Base-by-base conservation (phyloP, 2,888 invertebrate species). In the Coleophora flavipennella region DNA sequence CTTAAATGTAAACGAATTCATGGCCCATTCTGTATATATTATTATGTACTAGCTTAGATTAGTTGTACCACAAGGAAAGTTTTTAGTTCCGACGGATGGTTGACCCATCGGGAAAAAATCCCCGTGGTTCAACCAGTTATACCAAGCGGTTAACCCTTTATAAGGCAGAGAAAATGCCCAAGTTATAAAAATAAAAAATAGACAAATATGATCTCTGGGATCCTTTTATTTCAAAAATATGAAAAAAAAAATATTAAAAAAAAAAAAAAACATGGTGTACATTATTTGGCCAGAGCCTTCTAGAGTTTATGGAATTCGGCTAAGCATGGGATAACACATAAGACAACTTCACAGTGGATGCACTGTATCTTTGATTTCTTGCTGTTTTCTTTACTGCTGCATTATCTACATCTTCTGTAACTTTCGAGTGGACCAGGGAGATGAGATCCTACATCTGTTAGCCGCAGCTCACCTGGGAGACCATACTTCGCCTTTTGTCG, bases 351-450 rank as follows among this genome's bases (percentile, higher is more conserved):
- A 36, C 35, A 27, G 13, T 13, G 27, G 31, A 40, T 42, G 41
- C 50, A 50, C 26, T 44, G 40, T 9, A 49, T 42, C 13, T 47
- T 49, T n/a, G 45, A 47, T 40, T 44, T 47, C 28, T 47, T 47
- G 38, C 34, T 35, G 33, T 40, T 49, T 10, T 9, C 40, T 31
- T 41, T 44, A 35, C 45, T 42, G 44, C 47, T 49, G 41, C 45
- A 51, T 38, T 32, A 35, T 31, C 46, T 42, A 43, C 49, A 49
- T 42, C 49, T 26, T 43, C 47, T 44, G 28, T 40, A 46, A 33
- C 35, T 33, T 31, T 40, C 11, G 14, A 51, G 44, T 44, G 38
- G 35, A 38, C 45, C 47, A 2, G 50, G 44, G 25, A 50, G 39
- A 10, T 49, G 45, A 12, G 45, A 41, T 31, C 45, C 48, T 27